phyloP scores from a whole-genome alignment of 2,888 invertebrate species.

The Ochropleura plecta region DNA sequence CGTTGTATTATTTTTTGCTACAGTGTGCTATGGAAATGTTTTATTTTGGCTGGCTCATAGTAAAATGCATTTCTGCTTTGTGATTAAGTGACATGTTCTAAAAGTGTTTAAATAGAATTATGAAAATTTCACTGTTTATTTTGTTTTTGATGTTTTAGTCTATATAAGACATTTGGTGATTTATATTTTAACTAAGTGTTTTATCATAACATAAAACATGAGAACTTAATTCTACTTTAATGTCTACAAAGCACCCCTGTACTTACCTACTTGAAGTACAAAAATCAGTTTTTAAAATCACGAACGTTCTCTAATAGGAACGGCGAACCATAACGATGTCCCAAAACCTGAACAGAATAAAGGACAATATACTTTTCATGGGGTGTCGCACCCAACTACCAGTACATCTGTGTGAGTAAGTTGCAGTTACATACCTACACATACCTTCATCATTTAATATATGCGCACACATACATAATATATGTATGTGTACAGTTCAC shows the following conservation, averaged over 20 bases:
- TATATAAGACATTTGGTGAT: background rate
- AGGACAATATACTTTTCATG: slow-evolving; percentile 80
- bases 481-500: slow-evolving; percentile 48
- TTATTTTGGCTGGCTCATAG: background rate
- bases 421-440: slow-evolving; percentile 53
- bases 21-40: background rate
- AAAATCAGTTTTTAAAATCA: slow-evolving; percentile 2
- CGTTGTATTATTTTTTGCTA: background rate
- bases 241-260: background rate
- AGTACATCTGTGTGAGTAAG: slow-evolving; percentile 68
- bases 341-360: slow-evolving; percentile 54
- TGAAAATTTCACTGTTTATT: background rate
- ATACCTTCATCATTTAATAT: slow-evolving; percentile 51
- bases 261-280: background rate
- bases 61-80: background rate
- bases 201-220: background rate
- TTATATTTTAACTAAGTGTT: background rate
- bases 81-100: background rate
- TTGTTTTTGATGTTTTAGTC: background rate
- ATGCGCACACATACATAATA: slow-evolving; percentile 43
- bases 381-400: slow-evolving; percentile 81
- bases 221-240: background rate
- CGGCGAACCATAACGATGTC: slow-evolving; percentile 56
- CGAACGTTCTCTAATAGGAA: slow-evolving; percentile 30
- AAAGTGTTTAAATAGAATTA: background rate